Conservation (phyloP, 2,113 vertebrate species). For the Fulmarus glacialis region DNA sequence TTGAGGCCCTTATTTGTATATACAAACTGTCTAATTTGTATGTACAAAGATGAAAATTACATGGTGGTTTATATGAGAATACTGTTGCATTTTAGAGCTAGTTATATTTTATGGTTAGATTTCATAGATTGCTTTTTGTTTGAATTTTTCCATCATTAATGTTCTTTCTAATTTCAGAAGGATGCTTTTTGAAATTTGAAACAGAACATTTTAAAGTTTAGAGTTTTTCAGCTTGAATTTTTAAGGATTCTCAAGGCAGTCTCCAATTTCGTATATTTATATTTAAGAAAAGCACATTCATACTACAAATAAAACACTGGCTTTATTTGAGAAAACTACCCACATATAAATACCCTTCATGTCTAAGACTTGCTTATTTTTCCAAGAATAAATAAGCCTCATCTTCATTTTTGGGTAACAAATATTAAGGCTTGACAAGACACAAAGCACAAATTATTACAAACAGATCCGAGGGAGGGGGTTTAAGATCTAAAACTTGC, state of each 20-base stretch:
- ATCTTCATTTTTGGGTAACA: conserved; percentile 1
- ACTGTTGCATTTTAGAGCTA: background rate
- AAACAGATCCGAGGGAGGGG: conserved; percentile 9
- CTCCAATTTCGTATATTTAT: background rate
- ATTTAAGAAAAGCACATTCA: background rate
- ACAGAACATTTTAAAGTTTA: background rate
- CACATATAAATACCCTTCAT: background rate
- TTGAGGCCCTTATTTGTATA: background rate
- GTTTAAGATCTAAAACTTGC: background rate
- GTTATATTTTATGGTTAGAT: background rate
- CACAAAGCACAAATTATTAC: conserved; percentile 7
- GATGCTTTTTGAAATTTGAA: background rate
- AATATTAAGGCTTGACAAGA: conserved; percentile 26
- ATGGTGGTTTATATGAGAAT: background rate
- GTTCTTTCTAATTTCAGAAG: background rate
- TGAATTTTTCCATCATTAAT: background rate
- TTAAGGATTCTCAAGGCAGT: background rate
- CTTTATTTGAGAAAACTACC: background rate
- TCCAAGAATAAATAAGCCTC: conserved; percentile 4
- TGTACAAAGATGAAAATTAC: background rate
- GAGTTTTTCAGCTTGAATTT: background rate
- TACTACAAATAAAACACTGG: background rate
- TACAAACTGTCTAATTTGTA: background rate
- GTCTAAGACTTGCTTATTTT: conserved; percentile 13
- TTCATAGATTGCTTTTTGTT: background rate